Conservation (phyloP, 2,888 invertebrate species). For the Trimorus sp. region DNA sequence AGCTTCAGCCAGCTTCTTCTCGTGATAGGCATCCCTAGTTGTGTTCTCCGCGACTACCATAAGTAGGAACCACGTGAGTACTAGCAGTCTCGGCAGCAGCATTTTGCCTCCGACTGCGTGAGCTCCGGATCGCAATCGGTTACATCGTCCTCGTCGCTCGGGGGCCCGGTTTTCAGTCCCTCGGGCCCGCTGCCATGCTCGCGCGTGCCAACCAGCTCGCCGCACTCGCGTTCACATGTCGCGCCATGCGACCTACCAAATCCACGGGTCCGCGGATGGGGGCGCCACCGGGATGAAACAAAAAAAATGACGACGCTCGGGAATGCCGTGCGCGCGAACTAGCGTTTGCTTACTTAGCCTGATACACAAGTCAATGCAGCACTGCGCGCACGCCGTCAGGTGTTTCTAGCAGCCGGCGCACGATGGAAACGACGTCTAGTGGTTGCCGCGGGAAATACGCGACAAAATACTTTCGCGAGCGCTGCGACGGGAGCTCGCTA, state of each 20-base stretch:
- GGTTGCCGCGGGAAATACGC: slow-evolving; percentile 60
- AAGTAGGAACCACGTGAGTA: slow-evolving; percentile 33
- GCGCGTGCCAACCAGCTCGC: slow-evolving; percentile 38
- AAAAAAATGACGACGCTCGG: not conserved
- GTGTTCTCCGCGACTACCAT: slow-evolving; percentile 45
- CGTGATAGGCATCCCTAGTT: slow-evolving; percentile 34
- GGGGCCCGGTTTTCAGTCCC: slow-evolving; percentile 14
- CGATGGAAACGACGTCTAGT: slow-evolving; percentile 67
- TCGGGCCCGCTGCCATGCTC: slow-evolving; percentile 17
- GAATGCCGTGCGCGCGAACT: slow-evolving; percentile 30
- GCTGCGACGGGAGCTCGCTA: slow-evolving; percentile 35
- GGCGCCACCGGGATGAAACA: not conserved
- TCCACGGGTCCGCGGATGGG: slow-evolving; percentile 37
- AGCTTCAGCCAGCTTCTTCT: slow-evolving; percentile 13
- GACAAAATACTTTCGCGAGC: slow-evolving; percentile 65
- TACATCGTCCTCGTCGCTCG: slow-evolving; percentile 38
- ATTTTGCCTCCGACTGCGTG: slow-evolving; percentile 39
- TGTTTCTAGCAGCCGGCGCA: slow-evolving; percentile 66
- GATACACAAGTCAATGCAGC: slow-evolving; percentile 63
- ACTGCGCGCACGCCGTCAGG: slow-evolving; percentile 64
- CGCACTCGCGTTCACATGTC: slow-evolving; percentile 56
- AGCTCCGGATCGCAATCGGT: slow-evolving; percentile 33
- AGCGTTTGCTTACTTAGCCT: slow-evolving; percentile 53
- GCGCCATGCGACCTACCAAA: slow-evolving; percentile 53
- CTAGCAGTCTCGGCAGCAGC: slow-evolving; percentile 46